These are phyloP conservation scores for Shargacucullia verbasci DNA, from an alignment of 2,888 invertebrate species.

Conservation along the genomic window DNA sequence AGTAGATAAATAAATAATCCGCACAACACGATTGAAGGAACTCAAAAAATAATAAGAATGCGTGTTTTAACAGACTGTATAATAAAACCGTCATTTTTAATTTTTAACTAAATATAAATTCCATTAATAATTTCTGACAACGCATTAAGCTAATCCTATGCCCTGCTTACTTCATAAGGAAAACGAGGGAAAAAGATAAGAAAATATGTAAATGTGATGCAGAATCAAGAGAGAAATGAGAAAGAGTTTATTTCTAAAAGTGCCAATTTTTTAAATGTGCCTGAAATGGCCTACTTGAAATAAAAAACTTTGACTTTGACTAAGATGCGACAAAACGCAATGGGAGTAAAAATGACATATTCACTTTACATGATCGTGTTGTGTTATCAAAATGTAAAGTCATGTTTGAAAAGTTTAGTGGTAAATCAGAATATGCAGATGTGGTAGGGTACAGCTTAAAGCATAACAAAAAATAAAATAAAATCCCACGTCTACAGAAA, in stretches of 20 bases:
- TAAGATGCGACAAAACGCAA: conserved; percentile 13
- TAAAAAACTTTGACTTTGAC: too few relatives aligned
- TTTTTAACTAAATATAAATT: conserved; percentile 29
- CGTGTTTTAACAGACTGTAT: too few relatives aligned
- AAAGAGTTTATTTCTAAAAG: conserved; percentile 37
- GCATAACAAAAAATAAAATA: too few relatives aligned
- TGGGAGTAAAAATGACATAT: conserved; percentile 15
- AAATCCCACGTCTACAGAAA: too few relatives aligned
- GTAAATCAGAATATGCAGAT: too few relatives aligned
- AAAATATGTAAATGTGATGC: conserved; percentile 44
- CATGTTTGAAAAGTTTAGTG: neutral
- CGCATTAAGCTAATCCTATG: conserved; percentile 21
- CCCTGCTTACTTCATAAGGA: conserved; percentile 29
- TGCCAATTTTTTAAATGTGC: too few relatives aligned
- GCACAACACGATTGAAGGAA: too few relatives aligned
- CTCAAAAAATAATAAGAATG: too few relatives aligned
- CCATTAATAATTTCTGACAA: conserved; percentile 28
- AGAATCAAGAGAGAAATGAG: conserved; percentile 21
- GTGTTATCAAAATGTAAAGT: conserved; percentile 5
- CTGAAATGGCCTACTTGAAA: too few relatives aligned
- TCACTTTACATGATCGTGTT: conserved; percentile 13
- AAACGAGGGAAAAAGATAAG: conserved; percentile 32
- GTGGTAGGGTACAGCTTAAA: neutral
- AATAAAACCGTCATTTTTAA: too few relatives aligned
- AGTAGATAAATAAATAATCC: too few relatives aligned